Conservation (phyloP, 2,888 invertebrate species). For the Caenorhabditis becei region DNA sequence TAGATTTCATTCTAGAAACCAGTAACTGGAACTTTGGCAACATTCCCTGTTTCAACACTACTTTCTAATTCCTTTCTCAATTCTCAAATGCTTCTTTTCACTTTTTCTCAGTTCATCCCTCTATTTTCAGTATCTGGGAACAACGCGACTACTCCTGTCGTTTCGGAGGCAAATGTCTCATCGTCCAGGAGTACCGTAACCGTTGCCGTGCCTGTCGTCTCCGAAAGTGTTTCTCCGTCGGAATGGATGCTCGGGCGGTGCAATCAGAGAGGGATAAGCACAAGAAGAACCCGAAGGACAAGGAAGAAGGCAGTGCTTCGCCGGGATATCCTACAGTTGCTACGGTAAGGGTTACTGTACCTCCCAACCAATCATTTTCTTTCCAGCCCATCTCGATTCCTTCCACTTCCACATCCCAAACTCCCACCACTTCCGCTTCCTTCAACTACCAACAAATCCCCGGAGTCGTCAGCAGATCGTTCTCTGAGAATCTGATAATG, state of each 20-base stretch:
- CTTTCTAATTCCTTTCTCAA: no score
- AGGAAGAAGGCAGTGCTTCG: slow-evolving; percentile 19
- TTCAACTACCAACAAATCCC: slow-evolving; percentile 39
- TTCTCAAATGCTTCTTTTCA: no score
- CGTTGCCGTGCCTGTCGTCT: slow-evolving; percentile 73
- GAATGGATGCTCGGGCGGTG: slow-evolving; percentile 76
- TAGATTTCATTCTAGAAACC: no score
- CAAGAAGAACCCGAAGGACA: slow-evolving; percentile 71
- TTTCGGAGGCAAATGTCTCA: slow-evolving; percentile 75
- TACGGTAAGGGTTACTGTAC: slow-evolving; percentile 13
- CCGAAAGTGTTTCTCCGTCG: slow-evolving; percentile 73
- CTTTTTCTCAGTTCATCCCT: no score
- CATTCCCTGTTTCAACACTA: no score
- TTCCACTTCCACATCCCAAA: slow-evolving; percentile 26
- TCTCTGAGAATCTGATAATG: slow-evolving; percentile 52
- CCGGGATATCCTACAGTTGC: slow-evolving; percentile 28
- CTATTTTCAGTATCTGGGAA: slow-evolving; percentile 75
- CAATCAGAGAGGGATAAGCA: slow-evolving; percentile 77
- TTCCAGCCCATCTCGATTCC: slow-evolving; percentile 44
- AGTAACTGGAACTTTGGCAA: no score
- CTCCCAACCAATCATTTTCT: background rate
- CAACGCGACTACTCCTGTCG: slow-evolving; percentile 75
- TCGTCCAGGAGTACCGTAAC: slow-evolving; percentile 76
- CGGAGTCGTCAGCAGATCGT: slow-evolving; percentile 37
- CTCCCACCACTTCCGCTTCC: slow-evolving; percentile 40